Evolutionary conservation across 2,113 vertebrate genomes (phyloP), one percentile per base, ranked within the genome.

Genomic region (Cyprinodon tularosa): DNA sequence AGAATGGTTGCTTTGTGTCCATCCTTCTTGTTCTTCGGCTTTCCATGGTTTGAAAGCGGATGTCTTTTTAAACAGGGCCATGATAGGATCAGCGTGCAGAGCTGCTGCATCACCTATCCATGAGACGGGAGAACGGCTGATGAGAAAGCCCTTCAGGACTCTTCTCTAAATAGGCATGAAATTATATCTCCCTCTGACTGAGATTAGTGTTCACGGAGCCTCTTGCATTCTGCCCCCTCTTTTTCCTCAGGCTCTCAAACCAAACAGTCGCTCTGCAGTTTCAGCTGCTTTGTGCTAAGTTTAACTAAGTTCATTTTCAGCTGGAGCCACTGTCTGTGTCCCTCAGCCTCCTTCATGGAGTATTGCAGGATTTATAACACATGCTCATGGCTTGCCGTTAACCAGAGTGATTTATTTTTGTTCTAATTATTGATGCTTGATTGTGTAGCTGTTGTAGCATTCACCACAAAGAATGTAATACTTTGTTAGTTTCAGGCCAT

Each of bases 131-230:
- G 88, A 88, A 88, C 71, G 69, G 84, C 82, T 90, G 90, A 93
- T 90, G 84, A 94, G 85, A 94, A 94, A 93, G 86, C 89, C 93
- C 93, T 93, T 92, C 89, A 93, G 94, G 92, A 94, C 90, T 94
- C 79, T 86, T 87, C 86, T 93, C 89, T 90, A 94, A 95, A 95
- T 94, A 94, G 93, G 93, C 94, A 95, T 95, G 94, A 95, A 95
- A 95, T 94, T 89, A 95, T 94, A 92, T 95, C 91, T 91, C 89
- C 92, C 89, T 92, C 91, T 92, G 90, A 90, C 91, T 89, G 92
- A 94, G 94, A 95, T 95, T 93, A 92, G 91, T 84, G 89, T 86
- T 91, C 88, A 85, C 53, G 81, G 85, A 86, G 91, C 90, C 84
- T 83, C 83, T 88, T 74, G 78, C 82, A 63, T 83, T 83, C 89